A percentile compares a stretch with the other conserved stretches of the same genome.
These are phyloP conservation scores for Nematostella vectensis DNA, from an alignment of 92 coral and sea anemone genomes.

Conservation along the genomic window DNA sequence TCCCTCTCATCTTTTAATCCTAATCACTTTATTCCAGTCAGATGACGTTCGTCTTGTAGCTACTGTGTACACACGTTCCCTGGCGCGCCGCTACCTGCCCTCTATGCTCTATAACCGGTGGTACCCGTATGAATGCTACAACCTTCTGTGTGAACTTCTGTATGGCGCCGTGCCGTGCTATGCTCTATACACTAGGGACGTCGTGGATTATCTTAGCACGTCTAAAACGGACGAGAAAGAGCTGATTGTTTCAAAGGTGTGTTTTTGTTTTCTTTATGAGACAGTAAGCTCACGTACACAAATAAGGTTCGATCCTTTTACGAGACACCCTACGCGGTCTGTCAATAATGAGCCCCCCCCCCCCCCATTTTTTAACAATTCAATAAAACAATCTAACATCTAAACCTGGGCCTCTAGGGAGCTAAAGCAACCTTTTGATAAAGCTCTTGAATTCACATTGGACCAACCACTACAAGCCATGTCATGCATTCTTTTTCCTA, in stretches of 20 bases:
- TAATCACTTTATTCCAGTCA: conserved; percentile 20
- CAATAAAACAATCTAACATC: too few species aligned
- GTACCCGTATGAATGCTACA: conserved; percentile 81
- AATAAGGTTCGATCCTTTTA: background rate
- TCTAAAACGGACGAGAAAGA: conserved; percentile 54
- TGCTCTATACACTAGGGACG: conserved; percentile 63
- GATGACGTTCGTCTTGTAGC: conserved; percentile 85
- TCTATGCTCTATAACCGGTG: conserved; percentile 62
- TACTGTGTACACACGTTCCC: conserved; percentile 68
- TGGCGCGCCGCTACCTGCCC: conserved; percentile 79
- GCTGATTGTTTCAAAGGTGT: conserved; percentile 68
- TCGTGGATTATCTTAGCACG: conserved; percentile 66
- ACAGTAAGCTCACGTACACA: too few species aligned
- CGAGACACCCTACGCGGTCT: too few species aligned
- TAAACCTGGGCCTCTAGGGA: too few species aligned
- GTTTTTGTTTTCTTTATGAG: too few species aligned
- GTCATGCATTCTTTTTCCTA: too few species aligned
- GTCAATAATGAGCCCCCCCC: too few species aligned
- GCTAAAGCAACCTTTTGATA: too few species aligned
- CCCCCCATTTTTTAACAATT: too few species aligned
- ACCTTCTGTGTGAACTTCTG: conserved; percentile 82
- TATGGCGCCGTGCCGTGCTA: conserved; percentile 83
- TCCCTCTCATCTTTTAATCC: background rate
- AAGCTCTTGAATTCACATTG: too few species aligned
- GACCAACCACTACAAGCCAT: too few species aligned